Percentiles rank a stretch among this genome's conserved stretches.
Conservation (phyloP, 2,113 vertebrate species). For the Mustela nigripes region DNA sequence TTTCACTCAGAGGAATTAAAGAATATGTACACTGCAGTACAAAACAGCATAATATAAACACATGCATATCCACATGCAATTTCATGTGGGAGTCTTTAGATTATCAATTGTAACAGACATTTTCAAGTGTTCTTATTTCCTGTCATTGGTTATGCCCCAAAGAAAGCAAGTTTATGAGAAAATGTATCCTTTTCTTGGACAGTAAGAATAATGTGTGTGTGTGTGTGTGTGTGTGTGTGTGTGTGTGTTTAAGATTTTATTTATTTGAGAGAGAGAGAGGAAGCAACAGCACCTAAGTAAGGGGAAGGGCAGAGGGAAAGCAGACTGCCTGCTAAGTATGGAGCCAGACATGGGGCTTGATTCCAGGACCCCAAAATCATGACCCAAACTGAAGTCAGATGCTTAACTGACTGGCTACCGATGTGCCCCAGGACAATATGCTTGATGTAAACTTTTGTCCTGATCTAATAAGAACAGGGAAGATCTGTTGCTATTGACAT, state of each 20-base stretch:
- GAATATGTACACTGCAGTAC: neutral
- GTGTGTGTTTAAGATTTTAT: neutral
- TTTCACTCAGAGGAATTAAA: neutral
- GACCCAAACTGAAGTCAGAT: neutral
- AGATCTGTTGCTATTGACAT: slow-evolving; percentile 6
- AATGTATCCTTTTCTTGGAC: neutral
- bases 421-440: neutral
- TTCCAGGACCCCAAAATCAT: neutral
- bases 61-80: neutral
- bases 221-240: no score
- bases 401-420: neutral
- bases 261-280: neutral
- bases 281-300: neutral
- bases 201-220: neutral
- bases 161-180: neutral
- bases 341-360: neutral
- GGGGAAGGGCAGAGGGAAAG: neutral
- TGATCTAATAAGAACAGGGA: neutral
- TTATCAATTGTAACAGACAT: neutral
- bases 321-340: neutral
- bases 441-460: neutral
- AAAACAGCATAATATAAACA: neutral
- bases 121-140: slow-evolving; percentile 33
- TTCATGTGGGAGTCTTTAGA: neutral
- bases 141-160: neutral